These are phyloP conservation scores for Hycleus cichorii DNA, from an alignment of 1,140 invertebrate genomes.

Conservation along the genomic window DNA sequence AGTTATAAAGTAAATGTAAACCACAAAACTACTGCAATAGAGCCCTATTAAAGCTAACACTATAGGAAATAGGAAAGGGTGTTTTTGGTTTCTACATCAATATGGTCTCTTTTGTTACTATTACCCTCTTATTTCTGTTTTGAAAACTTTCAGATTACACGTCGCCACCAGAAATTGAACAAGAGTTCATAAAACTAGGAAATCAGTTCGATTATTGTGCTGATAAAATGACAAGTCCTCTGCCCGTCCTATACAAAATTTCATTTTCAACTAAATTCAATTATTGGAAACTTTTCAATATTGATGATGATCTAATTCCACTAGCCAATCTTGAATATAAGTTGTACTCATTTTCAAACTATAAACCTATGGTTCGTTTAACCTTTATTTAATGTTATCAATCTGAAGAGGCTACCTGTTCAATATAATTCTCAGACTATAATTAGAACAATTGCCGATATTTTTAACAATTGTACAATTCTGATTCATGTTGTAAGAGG, in stretches of 20 bases:
- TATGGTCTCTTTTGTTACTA: slow-evolving; percentile 4
- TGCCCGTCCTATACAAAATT: background rate
- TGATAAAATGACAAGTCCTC: slow-evolving; percentile 10
- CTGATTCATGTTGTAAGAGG: too few species aligned
- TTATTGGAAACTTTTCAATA: too few species aligned
- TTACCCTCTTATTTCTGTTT: background rate
- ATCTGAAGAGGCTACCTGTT: slow-evolving; percentile 6
- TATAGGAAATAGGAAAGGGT: slow-evolving; percentile 6
- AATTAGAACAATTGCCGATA: background rate
- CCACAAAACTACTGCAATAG: too few species aligned
- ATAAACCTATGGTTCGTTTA: slow-evolving; percentile 10
- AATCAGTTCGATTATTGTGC: slow-evolving; percentile 18
- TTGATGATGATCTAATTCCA: too few species aligned
- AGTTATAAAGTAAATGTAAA: background rate
- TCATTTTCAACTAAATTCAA: too few species aligned
- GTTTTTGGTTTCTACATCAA: slow-evolving; percentile 4
- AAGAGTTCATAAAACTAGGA: slow-evolving; percentile 8
- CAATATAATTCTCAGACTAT: background rate
- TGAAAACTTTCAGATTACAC: slow-evolving; percentile 19
- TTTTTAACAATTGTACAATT: too few species aligned
- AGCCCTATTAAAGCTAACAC: slow-evolving; percentile 5
- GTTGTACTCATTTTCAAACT: too few species aligned
- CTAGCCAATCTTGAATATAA: too few species aligned
- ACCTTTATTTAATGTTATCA: slow-evolving; percentile 8
- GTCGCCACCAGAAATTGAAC: slow-evolving; percentile 21